Conservation (phyloP, 2,888 invertebrate species). For the Philereme transversata region DNA sequence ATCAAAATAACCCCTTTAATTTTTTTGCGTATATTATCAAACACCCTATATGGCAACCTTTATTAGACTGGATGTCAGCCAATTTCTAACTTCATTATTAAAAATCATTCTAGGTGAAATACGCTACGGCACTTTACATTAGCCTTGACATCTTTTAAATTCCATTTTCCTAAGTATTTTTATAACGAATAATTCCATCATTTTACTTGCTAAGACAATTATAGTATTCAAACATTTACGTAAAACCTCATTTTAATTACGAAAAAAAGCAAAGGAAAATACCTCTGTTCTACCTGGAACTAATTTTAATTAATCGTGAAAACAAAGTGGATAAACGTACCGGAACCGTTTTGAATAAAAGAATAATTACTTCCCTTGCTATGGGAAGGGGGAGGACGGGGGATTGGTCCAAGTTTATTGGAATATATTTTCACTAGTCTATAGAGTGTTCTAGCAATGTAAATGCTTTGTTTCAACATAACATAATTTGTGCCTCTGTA, state of each 20-base stretch:
- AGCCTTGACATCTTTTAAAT: conserved; percentile 9
- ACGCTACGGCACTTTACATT: background rate
- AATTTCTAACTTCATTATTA: background rate
- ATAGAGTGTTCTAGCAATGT: too few relatives aligned
- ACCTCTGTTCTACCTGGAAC: conserved; percentile 54
- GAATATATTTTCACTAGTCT: background rate
- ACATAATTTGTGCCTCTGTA: too few relatives aligned
- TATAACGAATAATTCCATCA: conserved; percentile 1
- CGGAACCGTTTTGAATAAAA: conserved; percentile 64
- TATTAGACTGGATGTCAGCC: conserved; percentile 2
- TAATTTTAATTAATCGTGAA: conserved; percentile 78
- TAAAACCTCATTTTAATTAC: conserved; percentile 44
- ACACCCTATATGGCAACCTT: too few relatives aligned
- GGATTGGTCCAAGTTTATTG: conserved; percentile 28
- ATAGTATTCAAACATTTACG: conserved; percentile 46
- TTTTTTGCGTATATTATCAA: too few relatives aligned
- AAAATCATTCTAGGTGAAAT: background rate
- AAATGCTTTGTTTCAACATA: too few relatives aligned
- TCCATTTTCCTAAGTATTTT: conserved; percentile 15
- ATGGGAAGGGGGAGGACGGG: conserved; percentile 12
- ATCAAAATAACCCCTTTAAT: too few relatives aligned
- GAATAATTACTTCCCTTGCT: conserved; percentile 56
- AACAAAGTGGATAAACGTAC: conserved; percentile 64
- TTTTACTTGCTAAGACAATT: conserved; percentile 25
- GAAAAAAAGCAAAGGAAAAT: conserved; percentile 48